Conservation (phyloP, 2,888 invertebrate genomes). For the Ichneumoninae sp. region DNA sequence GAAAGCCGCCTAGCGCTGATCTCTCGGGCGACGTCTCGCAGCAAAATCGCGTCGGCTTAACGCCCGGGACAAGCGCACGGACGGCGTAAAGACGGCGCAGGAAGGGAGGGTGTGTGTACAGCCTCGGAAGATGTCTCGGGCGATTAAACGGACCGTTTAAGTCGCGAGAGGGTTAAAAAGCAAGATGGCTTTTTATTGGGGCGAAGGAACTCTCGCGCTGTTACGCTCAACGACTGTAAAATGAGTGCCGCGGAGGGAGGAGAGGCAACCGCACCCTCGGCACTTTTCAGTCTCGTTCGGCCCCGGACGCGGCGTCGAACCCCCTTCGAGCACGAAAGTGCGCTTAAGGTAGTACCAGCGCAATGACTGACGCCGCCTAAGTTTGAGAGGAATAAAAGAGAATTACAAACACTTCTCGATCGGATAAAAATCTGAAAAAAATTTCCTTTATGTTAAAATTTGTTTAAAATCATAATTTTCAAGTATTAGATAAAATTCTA, state of each 20-base stretch:
- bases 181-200: slow-evolving; percentile 84
- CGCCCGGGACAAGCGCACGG: slow-evolving; percentile 54
- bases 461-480: too few species aligned
- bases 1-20: slow-evolving; percentile 57
- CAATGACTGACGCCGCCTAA: too few species aligned
- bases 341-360: not conserved
- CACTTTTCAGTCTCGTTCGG: slow-evolving; percentile 29
- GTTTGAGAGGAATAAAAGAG: too few species aligned
- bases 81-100: slow-evolving; percentile 53
- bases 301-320: slow-evolving; percentile 13
- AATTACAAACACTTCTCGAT: too few species aligned
- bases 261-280: slow-evolving; percentile 37
- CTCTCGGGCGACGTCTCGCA: slow-evolving; percentile 7
- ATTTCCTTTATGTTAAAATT: too few species aligned
- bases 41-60: slow-evolving; percentile 53
- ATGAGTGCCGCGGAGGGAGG: slow-evolving; percentile 72
- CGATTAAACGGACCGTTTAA: slow-evolving; percentile 81
- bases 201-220: slow-evolving; percentile 72
- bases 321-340: slow-evolving; percentile 52
- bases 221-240: slow-evolving; percentile 84
- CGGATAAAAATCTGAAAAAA: too few species aligned
- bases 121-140: slow-evolving; percentile 60
- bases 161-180: slow-evolving; percentile 81
- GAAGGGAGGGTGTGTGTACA: slow-evolving; percentile 18
- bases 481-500: too few species aligned